Percentiles rank a stretch among this genome's conserved stretches.
These are phyloP conservation scores for Sclerodermus sp. DNA, from an alignment of 2,888 invertebrate species.

Conservation along the genomic window DNA sequence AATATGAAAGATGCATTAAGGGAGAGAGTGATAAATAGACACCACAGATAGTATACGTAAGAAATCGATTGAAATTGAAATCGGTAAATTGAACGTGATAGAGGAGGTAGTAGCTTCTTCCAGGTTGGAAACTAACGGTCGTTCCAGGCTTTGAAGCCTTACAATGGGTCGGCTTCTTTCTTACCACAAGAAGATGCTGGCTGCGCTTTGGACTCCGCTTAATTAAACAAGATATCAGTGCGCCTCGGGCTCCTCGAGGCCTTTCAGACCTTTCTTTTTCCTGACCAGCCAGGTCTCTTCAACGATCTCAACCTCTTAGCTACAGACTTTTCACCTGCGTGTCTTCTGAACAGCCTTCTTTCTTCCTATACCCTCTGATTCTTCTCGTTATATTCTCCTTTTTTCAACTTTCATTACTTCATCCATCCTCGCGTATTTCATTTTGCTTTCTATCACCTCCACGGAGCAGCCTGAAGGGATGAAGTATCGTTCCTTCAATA, in stretches of 20 bases:
- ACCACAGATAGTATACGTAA: too few species aligned
- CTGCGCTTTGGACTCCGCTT: conserved; percentile 30
- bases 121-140: conserved; percentile 2
- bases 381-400: neutral
- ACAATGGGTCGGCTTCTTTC: conserved; percentile 25
- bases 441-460: neutral
- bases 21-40: too few species aligned
- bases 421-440: neutral
- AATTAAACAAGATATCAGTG: conserved; percentile 44
- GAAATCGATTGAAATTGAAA: too few species aligned
- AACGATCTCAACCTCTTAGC: conserved; percentile 11
- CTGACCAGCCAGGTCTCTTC: conserved; percentile 3
- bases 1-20: too few species aligned
- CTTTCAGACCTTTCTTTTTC: conserved; percentile 8
- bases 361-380: neutral
- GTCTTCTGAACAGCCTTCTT: conserved; percentile 15
- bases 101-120: too few species aligned
- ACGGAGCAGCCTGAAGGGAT: too few species aligned
- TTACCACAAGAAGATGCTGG: conserved; percentile 27
- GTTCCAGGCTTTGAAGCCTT: conserved; percentile 21
- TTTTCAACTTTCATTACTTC: neutral
- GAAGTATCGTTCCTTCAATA: too few species aligned
- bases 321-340: conserved; percentile 16
- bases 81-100: too few species aligned
- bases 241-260: conserved; percentile 8